A percentile compares a stretch with the other conserved stretches of the same genome.
These are phyloP conservation scores for Todiramphus saurophagus DNA, from an alignment of 2,113 vertebrate genomes.

Conservation along the genomic window DNA sequence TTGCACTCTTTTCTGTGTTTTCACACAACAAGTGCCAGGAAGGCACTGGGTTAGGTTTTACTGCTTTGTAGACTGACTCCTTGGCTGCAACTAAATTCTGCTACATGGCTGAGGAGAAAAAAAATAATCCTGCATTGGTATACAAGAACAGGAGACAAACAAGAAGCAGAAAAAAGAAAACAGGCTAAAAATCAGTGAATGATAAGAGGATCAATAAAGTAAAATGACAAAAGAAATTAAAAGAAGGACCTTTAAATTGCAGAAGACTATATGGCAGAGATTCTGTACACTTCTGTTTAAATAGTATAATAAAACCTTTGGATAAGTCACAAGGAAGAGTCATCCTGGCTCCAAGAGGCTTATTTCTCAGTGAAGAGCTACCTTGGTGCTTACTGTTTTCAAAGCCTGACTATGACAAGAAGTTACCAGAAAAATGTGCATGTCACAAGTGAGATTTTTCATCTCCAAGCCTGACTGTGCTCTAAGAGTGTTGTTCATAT, in stretches of 20 bases:
- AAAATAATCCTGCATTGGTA: neutral
- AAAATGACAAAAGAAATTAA: neutral
- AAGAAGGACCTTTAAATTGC: neutral
- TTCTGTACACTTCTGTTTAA: neutral
- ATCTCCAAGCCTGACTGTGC: neutral
- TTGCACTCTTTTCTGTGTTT: neutral
- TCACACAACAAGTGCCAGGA: neutral
- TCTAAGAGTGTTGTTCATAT: neutral
- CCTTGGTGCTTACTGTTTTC: neutral
- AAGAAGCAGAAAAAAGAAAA: neutral
- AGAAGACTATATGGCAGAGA: neutral
- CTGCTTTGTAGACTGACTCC: neutral
- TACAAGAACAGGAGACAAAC: neutral
- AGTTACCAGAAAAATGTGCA: neutral
- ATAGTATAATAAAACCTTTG: neutral
- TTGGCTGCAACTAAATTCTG: neutral
- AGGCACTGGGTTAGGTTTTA: neutral
- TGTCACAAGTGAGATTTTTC: neutral
- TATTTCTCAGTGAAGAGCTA: neutral
- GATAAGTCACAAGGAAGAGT: neutral
- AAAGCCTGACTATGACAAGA: neutral
- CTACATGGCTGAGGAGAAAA: neutral
- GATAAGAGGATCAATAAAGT: neutral
- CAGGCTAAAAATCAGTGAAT: neutral
- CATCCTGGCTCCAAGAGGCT: neutral